phyloP scores from a whole-genome alignment of 2,797 vertebrate species.

The Manis pentadactyla region DNA sequence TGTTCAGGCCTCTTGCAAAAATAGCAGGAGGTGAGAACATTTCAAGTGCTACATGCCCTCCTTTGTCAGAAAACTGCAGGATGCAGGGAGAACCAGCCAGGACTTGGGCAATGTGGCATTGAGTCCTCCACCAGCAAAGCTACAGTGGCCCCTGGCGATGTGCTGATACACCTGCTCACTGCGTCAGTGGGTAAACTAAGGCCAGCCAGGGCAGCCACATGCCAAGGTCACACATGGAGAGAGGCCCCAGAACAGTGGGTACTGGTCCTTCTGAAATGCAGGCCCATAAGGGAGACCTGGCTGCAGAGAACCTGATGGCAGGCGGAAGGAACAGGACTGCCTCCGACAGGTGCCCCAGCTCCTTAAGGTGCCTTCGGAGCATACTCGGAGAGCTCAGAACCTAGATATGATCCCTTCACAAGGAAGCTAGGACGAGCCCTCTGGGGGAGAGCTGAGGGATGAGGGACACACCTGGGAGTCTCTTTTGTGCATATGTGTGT shows the following conservation, averaged over 20 bases:
- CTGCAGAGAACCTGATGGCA: neutral
- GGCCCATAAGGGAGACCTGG: neutral
- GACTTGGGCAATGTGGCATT: neutral
- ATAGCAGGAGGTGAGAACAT: slow-evolving; percentile 78
- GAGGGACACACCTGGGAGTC: neutral
- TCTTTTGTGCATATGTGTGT: neutral
- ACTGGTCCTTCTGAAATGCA: neutral
- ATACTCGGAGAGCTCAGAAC: neutral
- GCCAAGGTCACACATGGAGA: too few relatives aligned
- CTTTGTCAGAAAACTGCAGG: slow-evolving; percentile 57
- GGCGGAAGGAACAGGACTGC: neutral
- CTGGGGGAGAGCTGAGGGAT: neutral
- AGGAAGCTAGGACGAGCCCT: neutral
- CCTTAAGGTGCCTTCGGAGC: neutral
- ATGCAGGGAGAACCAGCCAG: slow-evolving; percentile 7
- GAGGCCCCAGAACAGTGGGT: neutral
- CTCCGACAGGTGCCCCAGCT: neutral
- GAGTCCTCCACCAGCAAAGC: neutral
- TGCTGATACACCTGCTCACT: rapidly evolving
- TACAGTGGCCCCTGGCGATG: neutral
- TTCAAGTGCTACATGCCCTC: slow-evolving; percentile 24
- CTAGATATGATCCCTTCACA: neutral
- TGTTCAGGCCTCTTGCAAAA: slow-evolving; percentile 71
- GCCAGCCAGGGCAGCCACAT: neutral
- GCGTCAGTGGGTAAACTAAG: neutral